A percentile compares a stretch with the other conserved stretches of the same genome.
phyloP scores from a whole-genome alignment of 2,797 vertebrate genomes.

The Ataeniobius toweri region DNA sequence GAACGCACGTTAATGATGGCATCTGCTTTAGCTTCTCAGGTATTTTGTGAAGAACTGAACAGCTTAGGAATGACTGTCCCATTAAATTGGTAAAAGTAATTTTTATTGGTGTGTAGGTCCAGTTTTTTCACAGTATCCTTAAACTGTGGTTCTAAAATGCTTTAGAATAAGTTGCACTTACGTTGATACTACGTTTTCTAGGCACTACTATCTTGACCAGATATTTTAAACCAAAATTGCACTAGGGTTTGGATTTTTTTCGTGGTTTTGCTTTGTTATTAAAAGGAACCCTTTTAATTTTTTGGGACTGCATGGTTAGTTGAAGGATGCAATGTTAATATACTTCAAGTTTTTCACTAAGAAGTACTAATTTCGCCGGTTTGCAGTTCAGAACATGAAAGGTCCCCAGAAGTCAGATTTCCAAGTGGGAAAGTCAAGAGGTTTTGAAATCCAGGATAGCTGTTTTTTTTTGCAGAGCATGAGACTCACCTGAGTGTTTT shows the following conservation, averaged over 20 bases:
- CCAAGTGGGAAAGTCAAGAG: background rate
- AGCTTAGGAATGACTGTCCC: constrained; percentile 27
- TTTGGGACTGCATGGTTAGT: background rate
- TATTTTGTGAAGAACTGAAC: constrained; percentile 8
- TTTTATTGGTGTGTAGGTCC: constrained; percentile 7
- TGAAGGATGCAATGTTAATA: background rate
- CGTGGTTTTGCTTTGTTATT: no score
- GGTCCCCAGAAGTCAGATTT: background rate
- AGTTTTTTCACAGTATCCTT: no score
- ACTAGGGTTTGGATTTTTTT: no score
- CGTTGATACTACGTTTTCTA: no score
- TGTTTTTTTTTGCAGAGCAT: no score
- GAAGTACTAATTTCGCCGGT: background rate
- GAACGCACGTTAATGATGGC: constrained; percentile 23
- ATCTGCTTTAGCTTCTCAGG: constrained; percentile 21
- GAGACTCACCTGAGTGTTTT: no score
- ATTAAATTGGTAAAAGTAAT: constrained; percentile 22
- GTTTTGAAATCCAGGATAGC: background rate
- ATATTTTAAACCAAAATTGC: no score
- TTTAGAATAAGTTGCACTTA: no score
- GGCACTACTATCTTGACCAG: no score
- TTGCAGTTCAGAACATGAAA: background rate
- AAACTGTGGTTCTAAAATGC: no score
- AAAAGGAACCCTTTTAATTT: no score
- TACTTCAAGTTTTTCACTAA: no score